Evolutionary conservation across 53 echinoderm and acorn worm species (phyloP).

Genomic region (Holothuria leucospilota): DNA sequence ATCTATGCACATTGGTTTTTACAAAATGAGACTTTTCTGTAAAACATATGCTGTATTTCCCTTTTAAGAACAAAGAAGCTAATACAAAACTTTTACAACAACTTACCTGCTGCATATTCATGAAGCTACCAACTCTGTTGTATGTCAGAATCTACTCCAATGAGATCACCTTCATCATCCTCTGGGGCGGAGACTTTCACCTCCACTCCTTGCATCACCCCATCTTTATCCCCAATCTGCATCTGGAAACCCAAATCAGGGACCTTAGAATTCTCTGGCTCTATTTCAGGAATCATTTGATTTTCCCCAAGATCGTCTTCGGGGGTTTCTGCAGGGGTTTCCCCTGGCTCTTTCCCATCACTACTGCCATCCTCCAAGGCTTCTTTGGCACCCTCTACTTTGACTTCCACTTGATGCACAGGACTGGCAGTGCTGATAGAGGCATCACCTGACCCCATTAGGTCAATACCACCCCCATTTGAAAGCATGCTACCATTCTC

Average conservation of each 20-base stretch:
- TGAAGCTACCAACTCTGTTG: constrained; percentile 19
- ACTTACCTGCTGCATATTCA: neutral
- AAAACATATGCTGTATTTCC: no score
- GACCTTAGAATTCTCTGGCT: constrained; percentile 23
- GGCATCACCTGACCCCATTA: constrained; percentile 31
- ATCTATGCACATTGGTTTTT: no score
- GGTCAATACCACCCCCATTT: neutral
- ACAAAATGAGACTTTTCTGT: no score
- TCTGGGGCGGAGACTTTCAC: constrained; percentile 14
- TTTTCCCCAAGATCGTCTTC: constrained; percentile 9
- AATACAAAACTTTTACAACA: no score
- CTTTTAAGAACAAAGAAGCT: no score
- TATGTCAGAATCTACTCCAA: neutral
- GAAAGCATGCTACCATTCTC: neutral
- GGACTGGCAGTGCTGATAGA: neutral
- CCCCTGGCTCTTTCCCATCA: neutral
- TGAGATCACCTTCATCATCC: constrained; percentile 14
- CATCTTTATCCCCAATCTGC: constrained; percentile 44
- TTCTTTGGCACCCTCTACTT: constrained; percentile 18
- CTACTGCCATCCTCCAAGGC: neutral
- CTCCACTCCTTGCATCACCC: neutral
- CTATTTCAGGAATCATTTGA: constrained; percentile 10
- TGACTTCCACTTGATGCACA: constrained; percentile 21
- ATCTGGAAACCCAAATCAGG: constrained; percentile 43
- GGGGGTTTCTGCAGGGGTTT: neutral